Evolutionary conservation across 2,113 vertebrate species (phyloP), one percentile per base, ranked within the genome.

Genomic region (Scophthalmus maximus): DNA sequence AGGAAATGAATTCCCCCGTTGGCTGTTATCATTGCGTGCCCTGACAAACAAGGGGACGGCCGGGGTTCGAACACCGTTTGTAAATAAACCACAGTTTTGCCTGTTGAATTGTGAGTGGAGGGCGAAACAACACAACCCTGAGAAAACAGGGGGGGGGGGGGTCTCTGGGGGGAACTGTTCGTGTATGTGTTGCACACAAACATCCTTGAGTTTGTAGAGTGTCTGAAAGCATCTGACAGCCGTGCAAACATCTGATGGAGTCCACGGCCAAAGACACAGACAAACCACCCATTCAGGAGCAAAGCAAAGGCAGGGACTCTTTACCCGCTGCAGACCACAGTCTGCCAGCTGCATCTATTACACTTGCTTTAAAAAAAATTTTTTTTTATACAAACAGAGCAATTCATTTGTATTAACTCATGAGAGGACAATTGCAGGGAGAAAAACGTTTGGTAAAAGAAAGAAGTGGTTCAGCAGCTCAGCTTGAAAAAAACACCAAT

Each of bases 211-310:
- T 83, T 81, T 84, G 56, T 68, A 78, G n/a, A 80, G 81, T 76
- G 78, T 87, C 78, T 83, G 44, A 79, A 85, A 87, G 85, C 83
- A 81, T 77, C 83, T 77, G 42, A 69, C 56, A 4, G 46, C 61
- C 78, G 56, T 58, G 79, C 77, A 81, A 87, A 87, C 84, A 86
- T 90, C 90, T 85, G 78, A 82, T 38, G 68, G 59, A 53, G 52
- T 79, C 80, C 58, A 72, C 59, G 74, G 88, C 85, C 84, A 88
- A 50, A 69, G 59, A 76, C 67, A 15, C 44, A 76, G 50, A 91
- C 88, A 89, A 66, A 72, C 58, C 20, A 52, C 0, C 63, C 77
- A 87, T 90, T 91, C 77, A 87, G 75, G 49, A 71, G 67, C 59
- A 23, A 0, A 0, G 77, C n/a, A 8, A 10, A 57, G 60, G 32